Percentiles rank a stretch among this genome's conserved stretches.
These are phyloP conservation scores for Dasyurus viverrinus DNA, from an alignment of 2,113 vertebrate genomes.

Conservation along the genomic window DNA sequence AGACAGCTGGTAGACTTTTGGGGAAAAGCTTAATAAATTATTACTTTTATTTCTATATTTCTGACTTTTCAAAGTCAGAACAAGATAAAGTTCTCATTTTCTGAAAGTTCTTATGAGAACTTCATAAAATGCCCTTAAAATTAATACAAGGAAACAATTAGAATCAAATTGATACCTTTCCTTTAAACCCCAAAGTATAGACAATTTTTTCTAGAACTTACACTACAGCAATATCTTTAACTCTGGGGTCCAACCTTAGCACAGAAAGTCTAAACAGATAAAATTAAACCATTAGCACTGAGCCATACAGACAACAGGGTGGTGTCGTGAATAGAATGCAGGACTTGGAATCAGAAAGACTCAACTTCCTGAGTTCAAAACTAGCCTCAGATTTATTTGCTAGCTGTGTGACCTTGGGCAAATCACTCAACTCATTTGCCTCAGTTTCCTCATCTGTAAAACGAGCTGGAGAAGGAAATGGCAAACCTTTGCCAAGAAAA, in stretches of 20 bases:
- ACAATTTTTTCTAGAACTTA: conserved; percentile 18
- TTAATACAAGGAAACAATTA: conserved; percentile 67
- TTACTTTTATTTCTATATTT: conserved; percentile 83
- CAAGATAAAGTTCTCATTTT: conserved; percentile 72
- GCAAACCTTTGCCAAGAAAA: neutral
- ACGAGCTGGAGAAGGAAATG: neutral
- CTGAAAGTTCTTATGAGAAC: conserved; percentile 78
- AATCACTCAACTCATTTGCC: neutral
- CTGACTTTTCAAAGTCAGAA: conserved; percentile 80
- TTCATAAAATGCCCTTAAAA: conserved; percentile 85
- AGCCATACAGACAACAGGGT: neutral
- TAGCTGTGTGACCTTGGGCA: neutral
- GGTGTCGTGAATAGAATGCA: neutral
- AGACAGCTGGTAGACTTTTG: neutral
- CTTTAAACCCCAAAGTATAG: conserved; percentile 23
- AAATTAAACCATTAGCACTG: neutral
- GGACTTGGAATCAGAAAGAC: neutral
- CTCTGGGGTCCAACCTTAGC: neutral
- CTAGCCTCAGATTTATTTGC: neutral
- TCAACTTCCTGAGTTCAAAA: neutral
- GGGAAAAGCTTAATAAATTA: conserved; percentile 80
- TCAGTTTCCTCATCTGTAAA: neutral
- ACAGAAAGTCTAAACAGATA: neutral
- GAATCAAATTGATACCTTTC: neutral
- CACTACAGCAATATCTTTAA: neutral